phyloP scores from a whole-genome alignment of 2,797 vertebrate species.

The Enteromius afrohamiltoni region DNA sequence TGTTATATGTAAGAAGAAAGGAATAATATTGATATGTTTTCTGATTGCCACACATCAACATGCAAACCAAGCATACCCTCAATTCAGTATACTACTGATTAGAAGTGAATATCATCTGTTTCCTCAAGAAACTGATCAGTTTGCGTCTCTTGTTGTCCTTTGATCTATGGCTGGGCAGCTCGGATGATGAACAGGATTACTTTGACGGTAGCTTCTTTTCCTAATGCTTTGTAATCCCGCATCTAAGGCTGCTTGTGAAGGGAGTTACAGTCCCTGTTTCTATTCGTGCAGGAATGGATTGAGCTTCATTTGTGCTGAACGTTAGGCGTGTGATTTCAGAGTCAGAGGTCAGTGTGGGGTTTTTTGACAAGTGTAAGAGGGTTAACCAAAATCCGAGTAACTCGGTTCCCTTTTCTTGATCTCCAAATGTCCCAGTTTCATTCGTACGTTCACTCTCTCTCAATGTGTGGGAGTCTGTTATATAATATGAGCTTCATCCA shows the following conservation, averaged over 20 bases:
- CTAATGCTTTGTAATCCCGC: conserved; percentile 80
- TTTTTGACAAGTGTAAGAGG: conserved; percentile 29
- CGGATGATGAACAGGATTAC: conserved; percentile 74
- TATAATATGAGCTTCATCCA: conserved; percentile 26
- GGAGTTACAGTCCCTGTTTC: conserved; percentile 21
- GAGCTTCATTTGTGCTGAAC: conserved; percentile 24
- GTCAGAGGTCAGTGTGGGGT: conserved; percentile 14
- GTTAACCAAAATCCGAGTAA: conserved; percentile 33
- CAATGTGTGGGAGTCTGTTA: conserved; percentile 36
- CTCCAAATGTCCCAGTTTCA: conserved; percentile 38
- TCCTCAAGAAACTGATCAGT: conserved; percentile 37
- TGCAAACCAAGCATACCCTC: background rate
- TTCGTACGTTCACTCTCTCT: background rate
- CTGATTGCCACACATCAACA: too few species aligned
- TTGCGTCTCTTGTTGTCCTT: conserved; percentile 58
- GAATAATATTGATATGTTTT: background rate
- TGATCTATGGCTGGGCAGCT: conserved; percentile 68
- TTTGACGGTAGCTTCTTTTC: conserved; percentile 75
- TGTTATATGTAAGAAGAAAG: background rate
- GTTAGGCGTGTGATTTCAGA: background rate
- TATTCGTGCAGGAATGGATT: conserved; percentile 29
- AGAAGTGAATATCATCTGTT: conserved; percentile 14
- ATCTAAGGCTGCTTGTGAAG: conserved; percentile 61
- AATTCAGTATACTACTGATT: background rate
- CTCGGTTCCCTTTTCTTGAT: conserved; percentile 26